phyloP scores from a whole-genome alignment of 1,140 invertebrate species.

The Lordiphosa mommai region DNA sequence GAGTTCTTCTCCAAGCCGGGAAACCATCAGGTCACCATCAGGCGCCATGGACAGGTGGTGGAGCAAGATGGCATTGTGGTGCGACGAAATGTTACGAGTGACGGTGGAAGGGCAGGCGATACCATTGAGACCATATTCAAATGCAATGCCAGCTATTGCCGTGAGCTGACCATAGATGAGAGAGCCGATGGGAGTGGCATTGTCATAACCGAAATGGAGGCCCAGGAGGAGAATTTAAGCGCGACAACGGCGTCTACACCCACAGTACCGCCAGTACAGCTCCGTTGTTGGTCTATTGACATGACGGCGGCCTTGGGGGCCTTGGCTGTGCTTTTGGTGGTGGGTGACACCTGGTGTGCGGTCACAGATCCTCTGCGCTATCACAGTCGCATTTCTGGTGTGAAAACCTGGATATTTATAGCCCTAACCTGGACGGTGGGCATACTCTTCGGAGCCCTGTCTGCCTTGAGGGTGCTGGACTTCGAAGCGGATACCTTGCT shows the following conservation, averaged over 20 bases:
- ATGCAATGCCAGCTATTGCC: slow-evolving; percentile 64
- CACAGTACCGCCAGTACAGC: slow-evolving; percentile 36
- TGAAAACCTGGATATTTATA: slow-evolving; percentile 86
- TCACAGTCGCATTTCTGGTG: slow-evolving; percentile 87
- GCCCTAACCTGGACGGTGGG: slow-evolving; percentile 85
- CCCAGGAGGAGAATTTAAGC: slow-evolving; percentile 67
- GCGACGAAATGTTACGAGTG: slow-evolving; percentile 16
- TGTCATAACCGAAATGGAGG: slow-evolving; percentile 68
- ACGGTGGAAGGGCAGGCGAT: slow-evolving; percentile 26
- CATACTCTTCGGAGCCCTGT: slow-evolving; percentile 81
- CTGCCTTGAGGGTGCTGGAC: slow-evolving; percentile 72
- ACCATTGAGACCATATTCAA: slow-evolving; percentile 68
- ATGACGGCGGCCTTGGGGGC: slow-evolving; percentile 80
- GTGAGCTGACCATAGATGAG: slow-evolving; percentile 70
- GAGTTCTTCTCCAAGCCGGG: slow-evolving; percentile 67
- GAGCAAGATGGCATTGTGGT: slow-evolving; percentile 71
- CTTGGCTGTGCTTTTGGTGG: slow-evolving; percentile 89
- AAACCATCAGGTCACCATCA: slow-evolving; percentile 68
- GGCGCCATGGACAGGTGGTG: slow-evolving; percentile 61
- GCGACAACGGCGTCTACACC: slow-evolving; percentile 8
- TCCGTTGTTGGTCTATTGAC: slow-evolving; percentile 77
- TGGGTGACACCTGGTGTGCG: slow-evolving; percentile 92
- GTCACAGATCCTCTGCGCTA: slow-evolving; percentile 93
- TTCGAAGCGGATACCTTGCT: slow-evolving; percentile 60
- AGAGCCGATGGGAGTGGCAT: slow-evolving; percentile 45